phyloP scores from a whole-genome alignment of 2,888 invertebrate species.

The Hemaris fuciformis region DNA sequence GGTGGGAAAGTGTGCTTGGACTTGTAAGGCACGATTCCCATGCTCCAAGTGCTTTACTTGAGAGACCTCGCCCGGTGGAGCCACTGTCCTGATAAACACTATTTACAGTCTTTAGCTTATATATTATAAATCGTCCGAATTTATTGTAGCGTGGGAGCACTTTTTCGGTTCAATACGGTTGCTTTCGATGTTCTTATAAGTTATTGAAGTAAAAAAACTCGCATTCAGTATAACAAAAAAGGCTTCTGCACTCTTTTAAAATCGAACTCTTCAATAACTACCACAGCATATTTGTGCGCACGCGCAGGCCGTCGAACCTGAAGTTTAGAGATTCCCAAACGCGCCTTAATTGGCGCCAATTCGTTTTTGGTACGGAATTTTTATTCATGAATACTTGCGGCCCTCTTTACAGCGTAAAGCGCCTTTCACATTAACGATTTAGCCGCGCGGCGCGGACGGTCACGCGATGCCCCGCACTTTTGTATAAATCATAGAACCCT shows the following conservation, averaged over 20 bases:
- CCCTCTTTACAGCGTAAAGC: conserved; percentile 37
- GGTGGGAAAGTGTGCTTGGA: not conserved
- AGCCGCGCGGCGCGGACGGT: conserved; percentile 23
- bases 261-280: not conserved
- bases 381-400: conserved; percentile 67
- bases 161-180: too few species aligned
- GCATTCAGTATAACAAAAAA: not conserved
- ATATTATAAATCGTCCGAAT: too few species aligned
- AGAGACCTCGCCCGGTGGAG: too few species aligned
- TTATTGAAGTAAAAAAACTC: too few species aligned
- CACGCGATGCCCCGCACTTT: not conserved
- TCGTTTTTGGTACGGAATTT: conserved; percentile 64
- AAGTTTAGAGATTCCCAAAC: conserved; percentile 53
- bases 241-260: not conserved
- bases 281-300: conserved; percentile 23
- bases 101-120: too few species aligned
- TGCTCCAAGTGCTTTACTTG: too few species aligned
- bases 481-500: not conserved
- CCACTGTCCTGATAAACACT: too few species aligned
- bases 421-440: conserved; percentile 41
- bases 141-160: too few species aligned
- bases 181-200: too few species aligned
- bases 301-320: conserved; percentile 46
- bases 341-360: conserved; percentile 60
- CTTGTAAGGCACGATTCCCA: too few species aligned